phyloP scores from a whole-genome alignment of 1,140 invertebrate species.

The Apis cerana region DNA sequence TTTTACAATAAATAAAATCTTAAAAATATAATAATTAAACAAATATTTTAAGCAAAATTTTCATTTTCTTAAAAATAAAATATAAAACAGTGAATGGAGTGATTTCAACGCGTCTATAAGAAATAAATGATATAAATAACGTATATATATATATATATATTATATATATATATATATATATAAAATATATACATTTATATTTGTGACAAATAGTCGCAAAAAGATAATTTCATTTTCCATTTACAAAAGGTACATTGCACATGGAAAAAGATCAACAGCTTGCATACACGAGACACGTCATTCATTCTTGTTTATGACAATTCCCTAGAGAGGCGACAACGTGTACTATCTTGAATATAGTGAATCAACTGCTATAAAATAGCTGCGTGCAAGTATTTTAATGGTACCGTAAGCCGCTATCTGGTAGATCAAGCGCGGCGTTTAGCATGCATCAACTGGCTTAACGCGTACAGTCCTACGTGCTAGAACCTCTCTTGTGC shows the following conservation, averaged over 20 bases:
- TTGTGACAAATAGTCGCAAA: not conserved
- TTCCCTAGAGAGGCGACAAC: not conserved
- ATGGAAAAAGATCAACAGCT: not conserved
- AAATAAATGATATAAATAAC: not conserved
- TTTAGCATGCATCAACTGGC: slow-evolving; percentile 48
- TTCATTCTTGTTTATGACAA: slow-evolving; percentile 27
- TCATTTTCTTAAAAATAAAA: not conserved
- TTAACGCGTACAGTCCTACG: slow-evolving; percentile 34
- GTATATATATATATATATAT: too few species aligned
- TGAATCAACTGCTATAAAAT: slow-evolving; percentile 51
- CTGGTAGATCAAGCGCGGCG: slow-evolving; percentile 31
- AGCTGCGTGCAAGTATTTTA: slow-evolving; percentile 51
- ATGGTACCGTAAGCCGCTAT: slow-evolving; percentile 32
- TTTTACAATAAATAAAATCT: not conserved
- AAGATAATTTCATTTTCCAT: not conserved
- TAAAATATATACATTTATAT: not conserved
- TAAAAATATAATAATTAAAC: too few species aligned
- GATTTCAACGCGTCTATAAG: slow-evolving; percentile 1
- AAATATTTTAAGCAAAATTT: too few species aligned
- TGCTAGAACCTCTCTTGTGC: slow-evolving; percentile 6
- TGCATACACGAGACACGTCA: not conserved
- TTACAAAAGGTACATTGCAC: not conserved
- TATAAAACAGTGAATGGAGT: not conserved
- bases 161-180: too few species aligned
- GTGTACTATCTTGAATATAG: slow-evolving; percentile 26